Base-by-base conservation (phyloP, 37 sponge, comb jelly and placozoan species). In the Aplysina aerophoba region DNA sequence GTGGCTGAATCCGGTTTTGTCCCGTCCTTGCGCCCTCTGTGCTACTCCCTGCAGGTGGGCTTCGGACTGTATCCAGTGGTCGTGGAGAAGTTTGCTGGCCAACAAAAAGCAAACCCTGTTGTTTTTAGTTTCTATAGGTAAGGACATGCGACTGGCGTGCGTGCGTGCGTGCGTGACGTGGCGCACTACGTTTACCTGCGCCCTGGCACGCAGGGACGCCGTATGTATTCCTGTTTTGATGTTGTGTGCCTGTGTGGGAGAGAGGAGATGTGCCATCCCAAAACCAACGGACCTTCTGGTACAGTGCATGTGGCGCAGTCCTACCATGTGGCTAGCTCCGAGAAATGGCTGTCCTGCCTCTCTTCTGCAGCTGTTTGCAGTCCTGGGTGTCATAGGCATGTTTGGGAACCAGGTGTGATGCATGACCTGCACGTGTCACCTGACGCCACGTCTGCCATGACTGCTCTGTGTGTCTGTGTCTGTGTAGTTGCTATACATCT, bases 61-160 rank as follows among this genome's bases (percentile, higher is more conserved):
- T 93, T 93, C 84, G 93, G 93, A 20, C 73, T 83, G 28, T 93
- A 93, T 69, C 90, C 90, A 24, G 88, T 93, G n/a, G 71, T 93
- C 24, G 85, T 93, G 41, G 80, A 89, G 68, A 65, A 84, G 40
- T 93, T 89, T 85, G 90, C 83, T 24, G 74, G 54, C 59, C 41
- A 40, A 15, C 27, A 79, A 0, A 88, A 89, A 20, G 89, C 89
- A 13, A 58, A 89, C 59, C 90, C 90, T 8, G 50, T 93, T 17
- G 80, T 93, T 19, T 84, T 93, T 30, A 89, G 90, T 34, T 86
- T 93, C 53, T 88, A 89, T 54, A 61, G 92, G 86, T 84, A n/a
- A 50, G 83, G 53, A 15, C n/a, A 27, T 62, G n/a, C 25, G 12
- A 3, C 11, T 8, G 2, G 4, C 25, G n/a, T 62, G n/a, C 25